Base-by-base conservation (phyloP, 2,113 vertebrate genomes). In the Pteropus alecto region DNA sequence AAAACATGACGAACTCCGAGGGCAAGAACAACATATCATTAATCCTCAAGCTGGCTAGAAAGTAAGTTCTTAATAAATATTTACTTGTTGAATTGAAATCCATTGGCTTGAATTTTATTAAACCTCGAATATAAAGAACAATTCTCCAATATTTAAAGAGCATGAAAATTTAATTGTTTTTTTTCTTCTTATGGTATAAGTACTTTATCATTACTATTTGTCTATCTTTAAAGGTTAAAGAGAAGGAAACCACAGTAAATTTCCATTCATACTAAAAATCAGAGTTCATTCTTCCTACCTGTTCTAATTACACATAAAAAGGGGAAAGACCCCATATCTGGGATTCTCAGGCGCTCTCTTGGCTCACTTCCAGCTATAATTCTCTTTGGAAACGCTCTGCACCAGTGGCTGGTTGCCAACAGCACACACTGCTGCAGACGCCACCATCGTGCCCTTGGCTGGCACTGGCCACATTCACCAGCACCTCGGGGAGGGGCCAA, bases 91-190 rank as follows among this genome's bases (percentile, higher is more conserved):
- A 93, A 87, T 35, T 67, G 54, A 95, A 78, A 84, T 90, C 95
- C 96, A 84, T 48, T 90, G 48, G 89, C 65, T 93, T 51, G 82
- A 67, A 93, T 97, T 92, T 87, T 96, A 96, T 95, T 95, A 89
- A 95, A 74, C 60, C 76, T 97, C 81, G 71, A 70, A 68, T 90
- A 94, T 60, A 94, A 89, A 93, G 71, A 96, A 10, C 58, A 78
- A 65, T 93, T 91, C 56, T 89, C 77, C 33, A 74, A 70, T 93
- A 96, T 89, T 94, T 96, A 93, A 96, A 95, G 86, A 48, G 13
- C 61, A 93, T 56, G 61, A 97, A 96, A 95, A 83, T 93, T 87
- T 95, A 97, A 96, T 78, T 79, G 71, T 93, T 83, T 92, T 38
- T 38, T 54, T 94, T 74, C 35, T 88, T 78, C 73, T 92, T 65